Evolutionary conservation across 2,797 vertebrate species (phyloP).

Genomic region (Catamblyrhynchus diadema): DNA sequence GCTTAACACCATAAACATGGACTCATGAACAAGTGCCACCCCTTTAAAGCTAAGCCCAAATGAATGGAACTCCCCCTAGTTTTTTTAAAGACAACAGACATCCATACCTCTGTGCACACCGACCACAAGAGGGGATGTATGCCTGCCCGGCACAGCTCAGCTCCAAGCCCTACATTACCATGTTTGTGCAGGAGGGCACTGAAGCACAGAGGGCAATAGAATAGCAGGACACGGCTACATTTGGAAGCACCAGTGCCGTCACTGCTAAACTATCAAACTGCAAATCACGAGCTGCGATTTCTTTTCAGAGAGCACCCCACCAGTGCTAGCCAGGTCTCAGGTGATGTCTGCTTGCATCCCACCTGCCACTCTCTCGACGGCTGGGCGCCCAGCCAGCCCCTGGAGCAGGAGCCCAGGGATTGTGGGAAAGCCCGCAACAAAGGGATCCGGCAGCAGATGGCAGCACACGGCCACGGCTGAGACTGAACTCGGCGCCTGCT

Average conservation of each 20-base stretch:
- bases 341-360: background rate
- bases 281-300: background rate
- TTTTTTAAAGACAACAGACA: background rate
- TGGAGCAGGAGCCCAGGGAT: background rate
- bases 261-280: background rate
- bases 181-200: background rate
- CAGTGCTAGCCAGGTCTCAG: background rate
- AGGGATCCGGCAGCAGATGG: background rate
- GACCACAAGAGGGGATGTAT: background rate
- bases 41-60: background rate
- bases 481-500: background rate
- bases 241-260: background rate
- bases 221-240: accelerated
- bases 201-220: background rate
- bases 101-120: background rate
- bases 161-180: background rate
- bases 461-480: background rate
- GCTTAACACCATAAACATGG: background rate
- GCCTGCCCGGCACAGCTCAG: background rate
- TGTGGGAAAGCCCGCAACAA: background rate
- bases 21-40: background rate
- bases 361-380: accelerated
- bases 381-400: background rate
- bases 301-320: background rate
- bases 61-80: background rate